Base-by-base conservation (phyloP, 1,140 invertebrate genomes). In the Lethrus apterus region DNA sequence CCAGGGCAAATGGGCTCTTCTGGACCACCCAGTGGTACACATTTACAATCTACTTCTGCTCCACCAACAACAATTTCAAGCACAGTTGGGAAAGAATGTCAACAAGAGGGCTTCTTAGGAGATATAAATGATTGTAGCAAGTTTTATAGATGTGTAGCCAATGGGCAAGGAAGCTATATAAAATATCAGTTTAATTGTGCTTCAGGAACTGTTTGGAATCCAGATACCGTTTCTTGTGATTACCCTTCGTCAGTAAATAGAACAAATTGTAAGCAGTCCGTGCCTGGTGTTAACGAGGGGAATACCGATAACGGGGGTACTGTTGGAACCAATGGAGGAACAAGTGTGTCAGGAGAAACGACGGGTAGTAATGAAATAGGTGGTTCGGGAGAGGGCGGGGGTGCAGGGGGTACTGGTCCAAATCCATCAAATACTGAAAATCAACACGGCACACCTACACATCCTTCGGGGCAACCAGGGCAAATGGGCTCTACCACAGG, bases 101-200 rank as follows among this genome's bases (percentile, higher is more conserved):
- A n/a, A n/a, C 36, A 47, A 35, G 64, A 64, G 54, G 66, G 65
- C 5, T 68, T 65, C 50, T 43, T 60, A 18, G 66, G 59, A 24
- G 72, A 75, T 65, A 66, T 58, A 11, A 61, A 66, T 26, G 70
- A 84, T 44, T 86, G 83, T 50, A 71, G 63, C 35, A 81, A 81
- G 50, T 85, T 84, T 56, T 81, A 83, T 49, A 71, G 80, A 61
- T 84, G 82, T 63, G 75, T 82, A 0, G 60, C 70, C 38, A 64
- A 76, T 46, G 74, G 73, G 0, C 57, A 69, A 23, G 72, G 69
- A 13, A 66, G 64, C 1, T 74, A 70, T 24, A 72, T 60, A 15
- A 73, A 66, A 50, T 74, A 78, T 51, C 70, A 78, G 26, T 84
- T 79, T 55, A 70, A 67, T 30, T 84, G 81, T 63, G 77, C 72